Conservation (phyloP, 2,113 vertebrate species). For the Takifugu flavidus region DNA sequence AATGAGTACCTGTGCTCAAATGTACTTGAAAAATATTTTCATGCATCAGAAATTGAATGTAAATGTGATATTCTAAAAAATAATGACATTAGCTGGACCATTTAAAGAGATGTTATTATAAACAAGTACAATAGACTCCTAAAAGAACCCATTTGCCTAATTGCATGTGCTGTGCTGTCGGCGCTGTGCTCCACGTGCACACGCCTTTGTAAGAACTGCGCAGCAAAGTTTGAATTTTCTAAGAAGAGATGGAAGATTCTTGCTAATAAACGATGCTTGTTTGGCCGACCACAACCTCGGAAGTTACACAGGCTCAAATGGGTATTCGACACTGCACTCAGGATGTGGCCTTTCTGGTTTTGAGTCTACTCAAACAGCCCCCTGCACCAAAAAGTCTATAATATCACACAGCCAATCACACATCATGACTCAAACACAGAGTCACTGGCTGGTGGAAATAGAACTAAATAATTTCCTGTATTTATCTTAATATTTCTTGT, state of each 20-base stretch:
- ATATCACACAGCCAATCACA: not conserved
- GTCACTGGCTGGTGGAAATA: not conserved
- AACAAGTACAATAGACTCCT: not conserved
- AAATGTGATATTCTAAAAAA: too few relatives aligned
- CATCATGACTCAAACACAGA: not conserved
- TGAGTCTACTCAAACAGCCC: not conserved
- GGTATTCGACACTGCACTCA: slow-evolving; percentile 3
- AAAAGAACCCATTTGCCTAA: not conserved
- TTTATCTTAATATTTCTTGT: too few relatives aligned
- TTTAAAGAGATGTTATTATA: too few relatives aligned
- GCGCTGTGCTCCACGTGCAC: too few relatives aligned
- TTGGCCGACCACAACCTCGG: slow-evolving; percentile 1
- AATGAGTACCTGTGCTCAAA: too few relatives aligned
- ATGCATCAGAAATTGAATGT: too few relatives aligned
- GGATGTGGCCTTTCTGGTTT: slow-evolving; percentile 40
- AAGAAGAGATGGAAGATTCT: slow-evolving; percentile 35
- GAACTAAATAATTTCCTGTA: not conserved
- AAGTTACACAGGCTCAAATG: not conserved
- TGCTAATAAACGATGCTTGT: not conserved
- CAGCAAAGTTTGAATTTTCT: slow-evolving; percentile 19
- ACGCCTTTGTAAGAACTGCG: too few relatives aligned
- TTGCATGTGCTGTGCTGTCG: not conserved
- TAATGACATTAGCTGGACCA: too few relatives aligned
- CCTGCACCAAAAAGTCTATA: not conserved
- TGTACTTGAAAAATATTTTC: too few relatives aligned